Percentiles rank a stretch among this genome's conserved stretches.
These are phyloP conservation scores for Ectobius pallidus DNA, from an alignment of 2,888 invertebrate genomes.

Conservation along the genomic window DNA sequence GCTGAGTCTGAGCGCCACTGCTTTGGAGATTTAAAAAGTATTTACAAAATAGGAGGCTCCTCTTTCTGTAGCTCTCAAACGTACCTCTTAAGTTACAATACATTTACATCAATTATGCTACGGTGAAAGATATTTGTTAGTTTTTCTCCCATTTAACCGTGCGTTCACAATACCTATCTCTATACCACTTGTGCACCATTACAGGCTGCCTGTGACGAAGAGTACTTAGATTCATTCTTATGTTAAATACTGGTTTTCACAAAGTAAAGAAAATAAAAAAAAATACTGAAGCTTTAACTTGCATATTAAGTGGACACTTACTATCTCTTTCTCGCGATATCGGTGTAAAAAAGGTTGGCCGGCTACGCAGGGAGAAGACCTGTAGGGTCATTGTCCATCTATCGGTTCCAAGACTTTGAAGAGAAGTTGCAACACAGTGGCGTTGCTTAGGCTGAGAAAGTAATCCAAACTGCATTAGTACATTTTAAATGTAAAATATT, in stretches of 20 bases:
- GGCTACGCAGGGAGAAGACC: slow-evolving; percentile 1
- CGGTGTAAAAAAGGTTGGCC: background rate
- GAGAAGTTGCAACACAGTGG: background rate
- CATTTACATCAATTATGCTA: background rate
- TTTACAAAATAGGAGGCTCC: no score
- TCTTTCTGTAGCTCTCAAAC: no score
- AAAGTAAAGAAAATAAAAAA: slow-evolving; percentile 18
- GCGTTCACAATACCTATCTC: no score
- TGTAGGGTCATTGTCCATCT: slow-evolving; percentile 8
- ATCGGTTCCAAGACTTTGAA: background rate
- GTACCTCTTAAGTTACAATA: background rate
- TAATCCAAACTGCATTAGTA: no score
- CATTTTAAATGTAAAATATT: no score
- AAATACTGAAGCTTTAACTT: slow-evolving; percentile 17
- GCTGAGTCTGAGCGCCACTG: no score
- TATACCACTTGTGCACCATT: no score
- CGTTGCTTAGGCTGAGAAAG: no score
- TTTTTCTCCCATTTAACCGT: background rate
- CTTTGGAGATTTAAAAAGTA: no score
- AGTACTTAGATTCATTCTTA: slow-evolving; percentile 21
- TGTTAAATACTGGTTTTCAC: slow-evolving; percentile 25
- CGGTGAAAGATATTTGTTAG: background rate
- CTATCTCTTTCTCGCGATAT: background rate
- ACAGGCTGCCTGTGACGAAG: no score
- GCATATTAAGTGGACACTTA: slow-evolving; percentile 24